A percentile compares a stretch with the other conserved stretches of the same genome.
Evolutionary conservation across 37 sponge, comb jelly and placozoan species (phyloP).

Genomic region (Agelas oroides): DNA sequence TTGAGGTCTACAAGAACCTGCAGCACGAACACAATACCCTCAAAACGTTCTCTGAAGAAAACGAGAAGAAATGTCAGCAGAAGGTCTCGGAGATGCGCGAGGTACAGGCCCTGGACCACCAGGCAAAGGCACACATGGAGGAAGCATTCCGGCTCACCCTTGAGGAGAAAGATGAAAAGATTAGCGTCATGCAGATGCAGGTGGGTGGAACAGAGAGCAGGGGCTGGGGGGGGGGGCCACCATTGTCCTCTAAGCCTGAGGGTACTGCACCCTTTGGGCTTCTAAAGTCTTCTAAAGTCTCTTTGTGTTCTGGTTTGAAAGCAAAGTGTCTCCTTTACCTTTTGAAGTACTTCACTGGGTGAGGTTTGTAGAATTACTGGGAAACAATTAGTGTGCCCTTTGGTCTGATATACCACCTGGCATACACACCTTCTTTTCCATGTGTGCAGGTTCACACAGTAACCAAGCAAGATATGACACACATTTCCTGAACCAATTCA

Average conservation of each 20-base stretch:
- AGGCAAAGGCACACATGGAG: conserved; percentile 86
- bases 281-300: too few relatives aligned
- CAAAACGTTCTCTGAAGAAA: conserved; percentile 16
- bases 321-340: too few relatives aligned
- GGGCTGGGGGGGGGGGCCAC: not conserved
- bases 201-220: conserved; percentile 27
- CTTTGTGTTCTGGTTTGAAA: too few relatives aligned
- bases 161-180: conserved; percentile 88
- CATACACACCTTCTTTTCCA: too few relatives aligned
- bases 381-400: too few relatives aligned
- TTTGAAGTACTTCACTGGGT: too few relatives aligned
- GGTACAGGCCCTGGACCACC: conserved; percentile 46
- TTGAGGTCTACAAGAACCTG: conserved; percentile 54
- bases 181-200: conserved; percentile 76
- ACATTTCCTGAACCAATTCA: too few relatives aligned
- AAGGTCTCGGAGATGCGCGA: conserved; percentile 76
- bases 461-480: too few relatives aligned
- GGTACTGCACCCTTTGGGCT: too few relatives aligned
- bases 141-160: conserved; percentile 52
- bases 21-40: conserved; percentile 48
- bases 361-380: too few relatives aligned
- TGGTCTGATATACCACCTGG: too few relatives aligned
- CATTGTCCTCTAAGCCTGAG: not conserved
- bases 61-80: conserved; percentile 49
- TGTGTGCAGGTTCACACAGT: too few relatives aligned